A percentile compares a stretch with the other conserved stretches of the same genome.
These are phyloP conservation scores for Lagenorhynchus albirostris DNA, from an alignment of 2,113 vertebrate genomes.

Conservation along the genomic window DNA sequence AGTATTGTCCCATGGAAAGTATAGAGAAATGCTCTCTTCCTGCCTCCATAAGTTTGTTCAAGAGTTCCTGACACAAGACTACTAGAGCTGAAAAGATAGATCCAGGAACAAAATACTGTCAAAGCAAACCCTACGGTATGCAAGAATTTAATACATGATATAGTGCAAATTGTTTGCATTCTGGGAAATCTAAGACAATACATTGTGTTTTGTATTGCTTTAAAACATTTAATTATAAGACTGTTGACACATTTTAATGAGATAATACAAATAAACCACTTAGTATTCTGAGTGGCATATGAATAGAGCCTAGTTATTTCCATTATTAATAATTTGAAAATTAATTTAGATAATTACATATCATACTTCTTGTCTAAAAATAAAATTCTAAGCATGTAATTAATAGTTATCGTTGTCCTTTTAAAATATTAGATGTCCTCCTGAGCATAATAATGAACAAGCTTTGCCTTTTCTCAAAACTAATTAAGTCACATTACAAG, in stretches of 20 bases:
- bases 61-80: not conserved
- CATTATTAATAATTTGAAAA: conserved; percentile 41
- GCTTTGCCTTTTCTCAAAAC: conserved; percentile 44
- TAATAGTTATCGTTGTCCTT: conserved; percentile 51
- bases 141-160: not conserved
- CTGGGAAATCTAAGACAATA: not conserved
- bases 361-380: conserved; percentile 35
- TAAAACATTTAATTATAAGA: not conserved
- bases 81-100: not conserved
- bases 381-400: conserved; percentile 21
- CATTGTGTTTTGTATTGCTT: not conserved
- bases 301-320: not conserved
- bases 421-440: conserved; percentile 27
- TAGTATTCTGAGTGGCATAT: not conserved
- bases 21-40: not conserved
- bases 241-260: conserved; percentile 29
- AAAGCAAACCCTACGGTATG: not conserved
- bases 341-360: conserved; percentile 45
- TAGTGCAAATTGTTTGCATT: not conserved
- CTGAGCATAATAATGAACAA: conserved; percentile 12
- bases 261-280: not conserved
- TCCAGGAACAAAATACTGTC: not conserved
- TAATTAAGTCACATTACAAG: conserved; percentile 37
- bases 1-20: not conserved
- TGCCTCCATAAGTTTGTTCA: not conserved